Evolutionary conservation across 2,797 vertebrate species (phyloP).

Genomic region (Poliocrania exsul): DNA sequence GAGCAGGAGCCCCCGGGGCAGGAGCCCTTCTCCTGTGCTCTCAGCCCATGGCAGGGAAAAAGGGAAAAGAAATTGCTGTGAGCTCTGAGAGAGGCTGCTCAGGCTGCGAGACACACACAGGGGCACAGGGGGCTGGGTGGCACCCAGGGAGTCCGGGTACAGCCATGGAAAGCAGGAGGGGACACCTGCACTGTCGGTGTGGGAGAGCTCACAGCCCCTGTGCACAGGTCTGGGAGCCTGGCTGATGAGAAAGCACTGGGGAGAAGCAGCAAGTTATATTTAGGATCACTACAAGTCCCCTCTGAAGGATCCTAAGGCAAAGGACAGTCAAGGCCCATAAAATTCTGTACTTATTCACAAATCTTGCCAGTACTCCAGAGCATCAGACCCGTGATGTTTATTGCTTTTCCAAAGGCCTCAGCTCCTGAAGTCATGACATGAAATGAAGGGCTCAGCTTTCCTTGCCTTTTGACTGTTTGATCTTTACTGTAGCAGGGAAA

Average conservation of each 20-base stretch:
- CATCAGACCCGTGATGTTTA: background rate
- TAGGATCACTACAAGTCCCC: background rate
- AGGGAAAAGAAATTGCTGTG: background rate
- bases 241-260: background rate
- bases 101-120: rapidly evolving
- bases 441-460: background rate
- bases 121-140: background rate
- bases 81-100: background rate
- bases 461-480: conserved; percentile 2
- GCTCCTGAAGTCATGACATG: background rate
- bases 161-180: rapidly evolving
- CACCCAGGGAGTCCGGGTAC: rapidly evolving
- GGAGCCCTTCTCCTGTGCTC: background rate
- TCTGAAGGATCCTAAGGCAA: background rate
- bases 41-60: background rate
- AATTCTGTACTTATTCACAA: background rate
- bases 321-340: background rate
- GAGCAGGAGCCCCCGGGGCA: background rate
- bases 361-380: background rate
- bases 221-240: background rate
- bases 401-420: background rate
- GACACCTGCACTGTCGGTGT: background rate
- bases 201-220: rapidly evolving
- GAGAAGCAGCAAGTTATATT: background rate
- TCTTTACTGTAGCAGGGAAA: background rate